Conservation (phyloP, 2,888 invertebrate genomes). For the Dorcus hopei region DNA sequence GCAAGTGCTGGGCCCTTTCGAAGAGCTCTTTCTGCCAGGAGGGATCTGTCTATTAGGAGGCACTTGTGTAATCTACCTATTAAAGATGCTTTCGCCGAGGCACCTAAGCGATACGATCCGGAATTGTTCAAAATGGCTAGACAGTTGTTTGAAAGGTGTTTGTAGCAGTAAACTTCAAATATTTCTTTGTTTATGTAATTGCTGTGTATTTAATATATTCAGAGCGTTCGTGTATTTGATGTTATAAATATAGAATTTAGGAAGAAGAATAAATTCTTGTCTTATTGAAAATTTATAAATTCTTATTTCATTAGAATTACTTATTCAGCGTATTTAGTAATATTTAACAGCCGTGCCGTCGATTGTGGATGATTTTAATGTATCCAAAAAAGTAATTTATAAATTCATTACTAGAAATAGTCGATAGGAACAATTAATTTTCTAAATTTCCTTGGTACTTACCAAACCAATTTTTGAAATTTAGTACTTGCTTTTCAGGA, state of each 20-base stretch:
- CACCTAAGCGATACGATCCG: constrained; percentile 45
- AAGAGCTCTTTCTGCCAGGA: constrained; percentile 74
- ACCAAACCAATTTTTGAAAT: too few species aligned
- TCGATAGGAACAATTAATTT: too few species aligned
- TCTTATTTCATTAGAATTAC: too few species aligned
- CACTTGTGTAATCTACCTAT: constrained; percentile 68
- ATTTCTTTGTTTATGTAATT: neutral
- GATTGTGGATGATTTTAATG: too few species aligned
- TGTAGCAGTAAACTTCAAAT: constrained; percentile 27
- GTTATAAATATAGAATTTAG: neutral
- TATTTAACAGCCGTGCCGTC: too few species aligned
- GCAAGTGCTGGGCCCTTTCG: constrained; percentile 71
- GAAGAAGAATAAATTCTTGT: neutral
- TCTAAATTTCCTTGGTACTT: too few species aligned
- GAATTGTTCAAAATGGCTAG: constrained; percentile 45
- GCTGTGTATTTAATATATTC: neutral
- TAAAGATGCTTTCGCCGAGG: constrained; percentile 53
- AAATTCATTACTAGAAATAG: too few species aligned
- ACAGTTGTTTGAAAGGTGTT: constrained; percentile 43
- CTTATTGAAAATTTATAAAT: too few species aligned
- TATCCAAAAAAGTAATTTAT: too few species aligned
- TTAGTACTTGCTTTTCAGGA: too few species aligned
- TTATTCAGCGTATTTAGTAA: too few species aligned
- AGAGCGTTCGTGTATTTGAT: neutral
- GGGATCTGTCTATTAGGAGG: constrained; percentile 71